Base-by-base conservation (phyloP, 1,140 invertebrate genomes). In the Neodiprion fabricii region DNA sequence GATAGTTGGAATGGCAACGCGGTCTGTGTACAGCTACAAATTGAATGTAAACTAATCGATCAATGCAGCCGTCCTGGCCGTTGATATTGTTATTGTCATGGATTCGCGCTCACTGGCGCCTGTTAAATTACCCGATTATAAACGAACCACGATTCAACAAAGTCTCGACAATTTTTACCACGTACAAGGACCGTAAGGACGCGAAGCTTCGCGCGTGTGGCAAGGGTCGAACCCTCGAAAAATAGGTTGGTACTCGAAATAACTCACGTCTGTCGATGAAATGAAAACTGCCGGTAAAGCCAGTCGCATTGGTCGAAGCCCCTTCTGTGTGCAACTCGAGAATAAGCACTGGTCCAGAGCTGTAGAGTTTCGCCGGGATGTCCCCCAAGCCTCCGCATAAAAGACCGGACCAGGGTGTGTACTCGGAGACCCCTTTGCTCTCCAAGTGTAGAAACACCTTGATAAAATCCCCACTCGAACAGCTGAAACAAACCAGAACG, bases 181-280 rank as follows among this genome's bases (percentile, higher is more conserved):
- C 5, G 5, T 40, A 3, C 28, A 40, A 40, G 28, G 28, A 40
- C 28, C 5, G 5, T 5, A 5, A 40, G 28, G 28, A 40, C 28
- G 28, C 28, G 28, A 40, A 21, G 17, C 17, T 21, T 21, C 17
- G 17, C 17, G 17, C 17, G 1, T 21, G 17, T 21, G 17, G 17
- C 0, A 21, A 21, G 17, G 17, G 17, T 21, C 17, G 17, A 21
- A 21, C 17, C 17, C 17, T 21, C 17, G 17, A 21, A 21, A 21
- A 21, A 21, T 21, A 21, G 17, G 17, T 40, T 3, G 28, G 28
- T 40, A 40, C 28, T 40, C 28, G 28, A 40, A 40, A 40, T 40
- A 80, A 92, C 94, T 95, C 86, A 96, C 95, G 90, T 91, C 91
- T 93, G 85, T 96, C 93, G 84, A 96, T 92, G 88, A 96, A 96